Percentiles rank a stretch among this genome's conserved stretches.
Evolutionary conservation across 2,113 vertebrate genomes (phyloP).

Genomic region (Vulpes vulpes): DNA sequence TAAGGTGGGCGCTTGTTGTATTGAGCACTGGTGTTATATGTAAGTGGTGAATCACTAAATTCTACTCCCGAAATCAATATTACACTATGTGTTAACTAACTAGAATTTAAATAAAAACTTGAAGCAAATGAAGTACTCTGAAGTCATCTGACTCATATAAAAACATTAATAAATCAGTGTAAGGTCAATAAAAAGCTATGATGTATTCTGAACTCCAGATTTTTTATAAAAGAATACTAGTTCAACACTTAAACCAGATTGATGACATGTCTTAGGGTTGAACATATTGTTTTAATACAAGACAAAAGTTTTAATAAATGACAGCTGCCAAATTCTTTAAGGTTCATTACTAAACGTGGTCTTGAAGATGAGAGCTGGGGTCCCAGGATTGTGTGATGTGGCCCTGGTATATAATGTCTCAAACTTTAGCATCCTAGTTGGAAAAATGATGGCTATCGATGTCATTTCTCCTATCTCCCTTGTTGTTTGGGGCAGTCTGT

Average conservation of each 20-base stretch:
- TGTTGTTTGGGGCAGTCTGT: neutral
- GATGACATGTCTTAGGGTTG: neutral
- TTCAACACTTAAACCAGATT: neutral
- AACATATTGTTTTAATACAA: neutral
- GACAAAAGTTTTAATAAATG: neutral
- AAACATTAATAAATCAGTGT: neutral
- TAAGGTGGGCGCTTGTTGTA: neutral
- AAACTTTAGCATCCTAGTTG: neutral
- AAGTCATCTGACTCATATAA: neutral
- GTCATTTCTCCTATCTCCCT: accelerated
- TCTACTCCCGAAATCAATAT: neutral
- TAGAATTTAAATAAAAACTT: neutral
- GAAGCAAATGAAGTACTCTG: neutral
- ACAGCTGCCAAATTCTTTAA: neutral
- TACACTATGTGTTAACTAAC: neutral
- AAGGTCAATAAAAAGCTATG: neutral
- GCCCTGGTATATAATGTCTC: neutral
- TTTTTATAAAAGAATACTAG: neutral
- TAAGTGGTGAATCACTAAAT: neutral
- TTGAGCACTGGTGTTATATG: neutral
- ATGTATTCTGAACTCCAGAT: neutral
- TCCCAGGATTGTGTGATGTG: neutral
- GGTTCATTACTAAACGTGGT: neutral
- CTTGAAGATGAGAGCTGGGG: neutral
- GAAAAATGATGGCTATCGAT: neutral